These are phyloP conservation scores for Seriola dumerili DNA, from an alignment of 2,113 vertebrate species.

Conservation along the genomic window DNA sequence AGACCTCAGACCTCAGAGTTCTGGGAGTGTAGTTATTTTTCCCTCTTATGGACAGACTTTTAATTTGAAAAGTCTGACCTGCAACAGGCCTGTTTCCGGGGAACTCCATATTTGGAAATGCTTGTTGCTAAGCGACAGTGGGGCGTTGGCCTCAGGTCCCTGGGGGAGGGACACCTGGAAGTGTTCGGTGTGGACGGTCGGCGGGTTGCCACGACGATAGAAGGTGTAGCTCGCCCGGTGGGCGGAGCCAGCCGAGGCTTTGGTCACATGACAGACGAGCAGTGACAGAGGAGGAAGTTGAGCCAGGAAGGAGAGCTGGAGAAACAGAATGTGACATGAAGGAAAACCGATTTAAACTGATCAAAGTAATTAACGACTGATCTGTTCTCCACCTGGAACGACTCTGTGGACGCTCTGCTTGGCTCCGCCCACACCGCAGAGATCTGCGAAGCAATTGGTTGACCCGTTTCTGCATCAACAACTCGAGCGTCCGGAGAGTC, in stretches of 20 bases:
- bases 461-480: constrained; percentile 80
- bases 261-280: constrained; percentile 87
- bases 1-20: too few species aligned
- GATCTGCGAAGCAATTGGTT: constrained; percentile 85
- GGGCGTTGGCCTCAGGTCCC: constrained; percentile 69
- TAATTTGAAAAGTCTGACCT: constrained; percentile 82
- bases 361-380: not conserved
- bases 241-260: constrained; percentile 78
- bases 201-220: constrained; percentile 51
- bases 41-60: not conserved
- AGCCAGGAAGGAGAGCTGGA: constrained; percentile 89
- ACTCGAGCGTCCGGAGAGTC: constrained; percentile 84
- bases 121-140: constrained; percentile 87
- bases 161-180: constrained; percentile 86
- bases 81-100: constrained; percentile 86
- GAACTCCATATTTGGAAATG: constrained; percentile 88
- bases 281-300: constrained; percentile 89
- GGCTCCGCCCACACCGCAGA: constrained; percentile 89
- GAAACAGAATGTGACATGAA: not conserved
- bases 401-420: constrained; percentile 77
- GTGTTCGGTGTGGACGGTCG: constrained; percentile 62
- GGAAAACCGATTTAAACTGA: not conserved
- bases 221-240: constrained; percentile 84
- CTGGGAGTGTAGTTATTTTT: too few species aligned
- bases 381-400: constrained; percentile 86